These are phyloP conservation scores for Drosophila neoperkinsi DNA, from an alignment of 2,888 invertebrate genomes.

Conservation along the genomic window DNA sequence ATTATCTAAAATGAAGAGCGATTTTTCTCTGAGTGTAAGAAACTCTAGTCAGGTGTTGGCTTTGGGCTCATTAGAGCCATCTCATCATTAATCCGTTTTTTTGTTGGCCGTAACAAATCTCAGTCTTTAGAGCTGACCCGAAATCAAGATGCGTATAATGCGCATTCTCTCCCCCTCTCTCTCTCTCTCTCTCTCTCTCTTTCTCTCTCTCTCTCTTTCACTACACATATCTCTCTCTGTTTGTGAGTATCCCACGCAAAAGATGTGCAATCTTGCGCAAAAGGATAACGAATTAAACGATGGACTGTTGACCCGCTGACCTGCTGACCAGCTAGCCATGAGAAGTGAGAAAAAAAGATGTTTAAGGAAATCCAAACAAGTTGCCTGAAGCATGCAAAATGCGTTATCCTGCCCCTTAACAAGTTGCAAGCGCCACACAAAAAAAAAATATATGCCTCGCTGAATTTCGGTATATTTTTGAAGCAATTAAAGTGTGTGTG, in stretches of 20 bases:
- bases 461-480: slow-evolving; percentile 56
- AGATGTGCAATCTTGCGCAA: slow-evolving; percentile 80
- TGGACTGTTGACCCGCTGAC: slow-evolving; percentile 60
- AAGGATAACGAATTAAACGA: slow-evolving; percentile 70
- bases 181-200: neutral
- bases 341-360: slow-evolving; percentile 36
- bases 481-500: slow-evolving; percentile 55
- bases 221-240: neutral
- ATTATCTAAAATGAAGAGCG: neutral
- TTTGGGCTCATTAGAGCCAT: slow-evolving; percentile 47
- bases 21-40: neutral
- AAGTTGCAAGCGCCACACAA: slow-evolving; percentile 59
- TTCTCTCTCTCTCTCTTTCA: no score
- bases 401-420: slow-evolving; percentile 51
- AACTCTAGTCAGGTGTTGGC: slow-evolving; percentile 30
- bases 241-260: slow-evolving; percentile 45
- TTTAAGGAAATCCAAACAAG: slow-evolving; percentile 20
- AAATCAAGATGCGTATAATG: slow-evolving; percentile 59
- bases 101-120: slow-evolving; percentile 45
- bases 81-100: slow-evolving; percentile 42
- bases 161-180: slow-evolving; percentile 4
- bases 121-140: slow-evolving; percentile 35
- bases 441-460: slow-evolving; percentile 54
- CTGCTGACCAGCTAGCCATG: slow-evolving; percentile 40
- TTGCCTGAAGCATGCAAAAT: slow-evolving; percentile 74